Percentiles rank a stretch among this genome's conserved stretches.
Evolutionary conservation across 1,140 invertebrate genomes (phyloP).

Genomic region (Trissolcus basalis): DNA sequence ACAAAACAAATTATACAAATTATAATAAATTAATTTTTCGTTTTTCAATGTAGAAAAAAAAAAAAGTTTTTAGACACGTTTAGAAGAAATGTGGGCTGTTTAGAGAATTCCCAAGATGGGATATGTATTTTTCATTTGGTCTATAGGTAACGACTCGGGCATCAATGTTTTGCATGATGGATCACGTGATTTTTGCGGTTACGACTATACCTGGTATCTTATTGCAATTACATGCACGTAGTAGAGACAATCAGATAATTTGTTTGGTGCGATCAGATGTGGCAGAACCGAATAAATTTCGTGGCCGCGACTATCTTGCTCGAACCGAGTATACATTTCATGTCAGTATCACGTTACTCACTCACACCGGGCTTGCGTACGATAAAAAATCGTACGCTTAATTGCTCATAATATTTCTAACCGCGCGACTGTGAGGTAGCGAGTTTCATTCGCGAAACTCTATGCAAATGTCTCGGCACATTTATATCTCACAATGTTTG

Average conservation of each 20-base stretch:
- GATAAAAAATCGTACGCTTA: conserved; percentile 40
- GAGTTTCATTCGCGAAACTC: conserved; percentile 21
- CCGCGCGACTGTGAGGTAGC: conserved; percentile 11
- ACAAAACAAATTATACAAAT: too few relatives aligned
- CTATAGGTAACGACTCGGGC: too few relatives aligned
- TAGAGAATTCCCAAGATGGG: too few relatives aligned
- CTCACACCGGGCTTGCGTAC: conserved; percentile 15
- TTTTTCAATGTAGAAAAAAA: too few relatives aligned
- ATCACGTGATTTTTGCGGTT: conserved; percentile 15
- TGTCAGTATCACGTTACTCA: conserved; percentile 49
- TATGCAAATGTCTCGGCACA: conserved; percentile 23
- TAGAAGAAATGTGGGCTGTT: too few relatives aligned
- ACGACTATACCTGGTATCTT: conserved; percentile 15
- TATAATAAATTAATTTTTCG: too few relatives aligned
- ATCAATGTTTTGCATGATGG: conserved; percentile 11
- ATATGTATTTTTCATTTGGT: too few relatives aligned
- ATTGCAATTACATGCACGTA: conserved; percentile 22
- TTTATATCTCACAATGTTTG: conserved; percentile 9
- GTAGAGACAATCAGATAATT: conserved; percentile 50
- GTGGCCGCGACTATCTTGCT: conserved; percentile 25
- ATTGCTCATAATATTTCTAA: conserved; percentile 46
- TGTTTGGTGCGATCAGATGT: conserved; percentile 33
- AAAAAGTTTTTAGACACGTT: too few relatives aligned
- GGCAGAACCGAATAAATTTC: conserved; percentile 41
- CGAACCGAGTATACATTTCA: conserved; percentile 37